Base-by-base conservation (phyloP, 2,113 vertebrate species). In the Ctenomys sociabilis region DNA sequence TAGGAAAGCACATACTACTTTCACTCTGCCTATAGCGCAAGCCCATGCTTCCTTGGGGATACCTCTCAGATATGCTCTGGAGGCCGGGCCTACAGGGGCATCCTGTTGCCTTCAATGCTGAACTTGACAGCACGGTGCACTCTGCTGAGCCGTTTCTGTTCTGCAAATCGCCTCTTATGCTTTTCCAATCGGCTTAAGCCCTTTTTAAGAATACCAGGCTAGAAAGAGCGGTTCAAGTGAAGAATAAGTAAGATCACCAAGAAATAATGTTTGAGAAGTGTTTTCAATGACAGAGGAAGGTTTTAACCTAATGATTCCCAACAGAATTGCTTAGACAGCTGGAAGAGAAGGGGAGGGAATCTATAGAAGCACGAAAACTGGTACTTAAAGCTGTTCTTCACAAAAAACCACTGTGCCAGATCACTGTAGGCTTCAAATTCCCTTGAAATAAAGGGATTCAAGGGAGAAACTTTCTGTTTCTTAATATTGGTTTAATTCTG, bases 31-130 rank as follows among this genome's bases (percentile, higher is more conserved):
- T 94, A 91, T 83, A 98, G 88, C 52, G 95, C 97, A 97, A 98
- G 97, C 87, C 96, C 98, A 98, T 97, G 98, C 98, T 92, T 97
- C 97, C 98, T 97, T 66, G 77, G 97, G 96, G 97, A 97, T 98
- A 98, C 98, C 98, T 99, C 98, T 97, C 90, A 26, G 85, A 68
- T 1, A 98, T 85, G 84, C 97, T 98, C 91, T 96, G 96, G 73
- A 92, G 96, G 96, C 93, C 96, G 97, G 97, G 97, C 96, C 98
- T 99, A 99, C 98, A 99, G 98, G 95, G 99, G 99, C 99, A 99
- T 99, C 90, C 98, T 98, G 99, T 99, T 99, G 85, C 99, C 99
- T 98, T 99, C 99, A 97, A 99, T 99, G 98, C 99, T 99, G 99
- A 99, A 99, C 98, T 99, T 99, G 98, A 99, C 99, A 9, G 99